phyloP scores from a whole-genome alignment of 2,888 invertebrate species.

The Drosophila macrothrix region DNA sequence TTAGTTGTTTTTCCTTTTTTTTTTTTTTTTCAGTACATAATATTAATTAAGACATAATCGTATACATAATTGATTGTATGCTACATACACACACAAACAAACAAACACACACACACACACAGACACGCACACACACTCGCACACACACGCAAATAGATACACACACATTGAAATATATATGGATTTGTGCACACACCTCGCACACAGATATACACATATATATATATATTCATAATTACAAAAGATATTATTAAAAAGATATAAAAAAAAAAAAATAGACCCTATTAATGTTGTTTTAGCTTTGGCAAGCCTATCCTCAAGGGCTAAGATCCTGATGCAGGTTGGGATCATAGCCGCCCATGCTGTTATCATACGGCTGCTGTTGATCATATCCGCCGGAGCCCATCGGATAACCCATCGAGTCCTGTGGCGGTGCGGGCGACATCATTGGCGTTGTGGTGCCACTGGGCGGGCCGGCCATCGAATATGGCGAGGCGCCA shows the following conservation, averaged over 20 bases:
- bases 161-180: neutral
- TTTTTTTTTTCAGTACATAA: slow-evolving; percentile 36
- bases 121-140: neutral
- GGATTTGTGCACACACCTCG: slow-evolving; percentile 13
- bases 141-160: slow-evolving; percentile 9
- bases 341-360: slow-evolving; percentile 94
- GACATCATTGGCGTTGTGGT: slow-evolving; percentile 98
- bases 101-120: slow-evolving; percentile 10
- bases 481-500: slow-evolving; percentile 94
- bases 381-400: slow-evolving; percentile 96
- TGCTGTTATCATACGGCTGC: slow-evolving; percentile 94
- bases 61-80: slow-evolving; percentile 72
- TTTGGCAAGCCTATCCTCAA: slow-evolving; percentile 83
- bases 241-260: slow-evolving; percentile 30
- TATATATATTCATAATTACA: slow-evolving; percentile 25
- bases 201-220: slow-evolving; percentile 1
- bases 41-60: slow-evolving; percentile 66
- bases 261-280: slow-evolving; percentile 10
- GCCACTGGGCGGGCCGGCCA: slow-evolving; percentile 94
- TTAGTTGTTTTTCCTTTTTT: slow-evolving; percentile 8
- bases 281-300: slow-evolving; percentile 26
- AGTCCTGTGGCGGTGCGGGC: slow-evolving; percentile 95
- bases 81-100: slow-evolving; percentile 32
- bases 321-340: slow-evolving; percentile 95
- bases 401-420: slow-evolving; percentile 96